Base-by-base conservation (phyloP, 2,888 invertebrate species). In the Agapostemon virescens region DNA sequence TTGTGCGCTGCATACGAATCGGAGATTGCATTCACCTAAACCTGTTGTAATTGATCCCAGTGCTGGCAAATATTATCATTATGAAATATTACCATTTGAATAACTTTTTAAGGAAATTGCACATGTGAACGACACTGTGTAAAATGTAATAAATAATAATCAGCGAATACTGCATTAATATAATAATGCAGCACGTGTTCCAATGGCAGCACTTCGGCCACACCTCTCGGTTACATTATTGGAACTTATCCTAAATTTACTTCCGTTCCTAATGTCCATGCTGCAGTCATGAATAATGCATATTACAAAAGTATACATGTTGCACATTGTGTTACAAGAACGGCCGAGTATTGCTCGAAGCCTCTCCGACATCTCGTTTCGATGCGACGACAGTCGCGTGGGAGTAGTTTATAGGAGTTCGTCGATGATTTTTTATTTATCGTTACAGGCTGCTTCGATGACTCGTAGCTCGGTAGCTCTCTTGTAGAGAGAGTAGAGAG, bases 241-340 rank as follows among this genome's bases (percentile, higher is more conserved):
- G 11, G 11, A 49, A 3, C n/a, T 3, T 23, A 6, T 40, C 11
- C 20, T 13, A 33, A 38, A 67, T 49, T 64, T 64, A 67, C 42
- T 58, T 74, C 42, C 67, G 33, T 55, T 30, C 26, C 40, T 74
- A 71, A 71, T 71, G 33, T 45, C 40, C 30, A 11, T 33, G 61
- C 17, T 61, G 9, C 20, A 36, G 15, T 17, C 33, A 45, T 71
- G 71, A 71, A 71, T 71, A 71, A 71, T 45, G 40, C 61, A 71
- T 63, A 61, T 70, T 55, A 26, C n/a, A 61, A 42, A 15, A 70
- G n/a, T 61, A 13, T n/a, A n/a, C n/a, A n/a, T 15, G 33, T 23
- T 42, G 30, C 58, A 40, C 42, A 71, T 40, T 71, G 61, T 42
- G 61, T 26, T 38, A n/a, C 23, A n/a, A 13, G 26, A 55, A 55